Conservation (phyloP, 2,888 invertebrate genomes). For the Eledona agricola region DNA sequence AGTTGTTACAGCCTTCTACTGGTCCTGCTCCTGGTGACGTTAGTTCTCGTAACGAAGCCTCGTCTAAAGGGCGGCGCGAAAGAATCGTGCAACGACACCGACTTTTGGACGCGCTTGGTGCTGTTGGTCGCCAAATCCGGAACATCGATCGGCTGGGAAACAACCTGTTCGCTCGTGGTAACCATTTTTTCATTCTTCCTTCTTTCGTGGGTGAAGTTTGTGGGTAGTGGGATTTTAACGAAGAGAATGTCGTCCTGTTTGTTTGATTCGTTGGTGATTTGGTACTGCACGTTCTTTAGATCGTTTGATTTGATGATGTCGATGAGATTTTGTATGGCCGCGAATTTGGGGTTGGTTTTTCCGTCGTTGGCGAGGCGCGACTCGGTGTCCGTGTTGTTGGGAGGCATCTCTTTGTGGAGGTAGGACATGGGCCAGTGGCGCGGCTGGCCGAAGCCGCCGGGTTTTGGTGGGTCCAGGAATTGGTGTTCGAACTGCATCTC, state of each 20-base stretch:
- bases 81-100: slow-evolving; percentile 28
- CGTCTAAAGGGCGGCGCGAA: slow-evolving; percentile 47
- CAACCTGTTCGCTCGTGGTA: slow-evolving; percentile 31
- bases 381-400: slow-evolving; percentile 63
- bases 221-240: slow-evolving; percentile 59
- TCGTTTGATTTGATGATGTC: slow-evolving; percentile 59
- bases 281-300: slow-evolving; percentile 56
- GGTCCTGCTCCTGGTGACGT: slow-evolving; percentile 45
- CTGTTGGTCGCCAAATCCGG: slow-evolving; percentile 31
- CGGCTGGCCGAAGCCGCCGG: slow-evolving; percentile 63
- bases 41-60: slow-evolving; percentile 56
- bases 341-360: slow-evolving; percentile 47
- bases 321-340: slow-evolving; percentile 59
- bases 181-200: slow-evolving; percentile 32
- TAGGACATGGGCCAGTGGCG: slow-evolving; percentile 82
- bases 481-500: slow-evolving; percentile 60
- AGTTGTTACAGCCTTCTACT: slow-evolving; percentile 12
- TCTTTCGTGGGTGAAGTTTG: slow-evolving; percentile 49
- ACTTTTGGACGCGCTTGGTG: slow-evolving; percentile 45
- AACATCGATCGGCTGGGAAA: slow-evolving; percentile 41
- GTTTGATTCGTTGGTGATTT: slow-evolving; percentile 56
- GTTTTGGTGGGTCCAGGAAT: slow-evolving; percentile 63
- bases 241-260: slow-evolving; percentile 56
- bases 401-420: slow-evolving; percentile 81
- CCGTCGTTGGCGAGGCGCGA: slow-evolving; percentile 37